Base-by-base conservation (phyloP, 2,888 invertebrate genomes). In the Eupeodes luniger region DNA sequence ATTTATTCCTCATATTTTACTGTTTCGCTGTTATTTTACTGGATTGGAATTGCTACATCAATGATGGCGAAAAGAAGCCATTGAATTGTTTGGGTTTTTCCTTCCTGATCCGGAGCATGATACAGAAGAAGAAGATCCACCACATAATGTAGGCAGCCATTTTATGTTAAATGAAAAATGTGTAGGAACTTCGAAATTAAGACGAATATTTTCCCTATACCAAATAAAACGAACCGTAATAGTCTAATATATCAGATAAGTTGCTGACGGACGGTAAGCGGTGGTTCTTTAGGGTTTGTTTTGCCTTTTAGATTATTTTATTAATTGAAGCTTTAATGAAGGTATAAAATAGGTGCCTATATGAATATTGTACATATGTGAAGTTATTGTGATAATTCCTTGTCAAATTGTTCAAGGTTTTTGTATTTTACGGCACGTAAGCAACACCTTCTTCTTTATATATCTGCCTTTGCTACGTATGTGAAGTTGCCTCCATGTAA, bases 301-400 rank as follows among this genome's bases (percentile, higher is more conserved):
- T 19, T 57, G 80, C 80, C 59, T 70, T 59, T 36, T 57, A 57
- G 78, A 62, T 80, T 85, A 57, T 66, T 57, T 66, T 62, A 62
- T 34, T 44, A 51, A 70, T 59, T 59, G 40, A 40, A 40, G 40
- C 40, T 40, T 40, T 40, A 40, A 40, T 40, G 40, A 40, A 40
- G 40, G 40, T 40, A 40, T 40, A 40, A 5, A 40, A 9, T 40
- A 40, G 14, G 34, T 3, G 4, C 12, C 10, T 47, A 11, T 10
- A 11, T 59, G 57, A 5, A 27, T 1, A 3, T 27, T 27, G 1
- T 27, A 57, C 19, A 2, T 2, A 59, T 12, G 12, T n/a, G 51
- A 67, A 62, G 70, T 79, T 77, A 75, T 59, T 83, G 77, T 72
- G 80, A 84, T 80, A 76, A 87, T 80, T 78, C 76, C 66, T 76